phyloP scores from a whole-genome alignment of 2,113 vertebrate species.

The Pachypanchax playfairii region DNA sequence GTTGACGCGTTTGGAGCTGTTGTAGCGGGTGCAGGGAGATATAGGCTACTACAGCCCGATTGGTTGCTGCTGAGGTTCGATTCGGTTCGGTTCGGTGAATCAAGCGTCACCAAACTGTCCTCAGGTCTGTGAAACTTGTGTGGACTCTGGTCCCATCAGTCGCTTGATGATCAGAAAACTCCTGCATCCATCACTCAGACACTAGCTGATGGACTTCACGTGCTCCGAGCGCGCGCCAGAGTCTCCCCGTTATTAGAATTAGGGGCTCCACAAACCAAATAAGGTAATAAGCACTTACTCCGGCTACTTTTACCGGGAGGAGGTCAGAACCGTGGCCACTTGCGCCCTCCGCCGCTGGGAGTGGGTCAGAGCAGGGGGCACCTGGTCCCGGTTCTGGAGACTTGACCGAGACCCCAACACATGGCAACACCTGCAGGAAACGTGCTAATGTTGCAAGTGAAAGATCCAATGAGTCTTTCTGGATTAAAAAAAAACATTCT shows the following conservation, averaged over 20 bases:
- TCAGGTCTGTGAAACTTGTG: not conserved
- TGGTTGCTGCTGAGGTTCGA: slow-evolving; percentile 1
- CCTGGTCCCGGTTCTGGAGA: not conserved
- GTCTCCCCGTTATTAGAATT: slow-evolving; percentile 60
- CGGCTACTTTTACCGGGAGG: slow-evolving; percentile 24
- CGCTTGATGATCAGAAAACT: not conserved
- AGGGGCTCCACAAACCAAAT: slow-evolving; percentile 78
- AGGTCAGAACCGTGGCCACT: slow-evolving; percentile 32
- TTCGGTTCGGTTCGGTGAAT: not conserved
- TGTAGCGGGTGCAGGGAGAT: too few relatives aligned
- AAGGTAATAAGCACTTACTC: slow-evolving; percentile 73
- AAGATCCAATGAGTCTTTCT: too few relatives aligned
- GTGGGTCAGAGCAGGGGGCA: not conserved
- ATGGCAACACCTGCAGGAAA: too few relatives aligned
- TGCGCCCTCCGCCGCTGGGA: slow-evolving; percentile 71
- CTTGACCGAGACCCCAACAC: too few relatives aligned
- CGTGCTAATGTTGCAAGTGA: too few relatives aligned
- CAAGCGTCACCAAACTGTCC: too few relatives aligned
- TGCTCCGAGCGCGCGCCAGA: slow-evolving; percentile 18
- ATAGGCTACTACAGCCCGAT: not conserved
- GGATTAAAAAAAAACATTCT: too few relatives aligned
- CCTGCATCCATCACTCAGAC: not conserved
- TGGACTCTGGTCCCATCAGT: not conserved
- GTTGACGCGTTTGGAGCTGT: not conserved
- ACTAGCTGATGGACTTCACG: not conserved